Base-by-base conservation (phyloP, 2,797 vertebrate species). In the Myotis pilosus region DNA sequence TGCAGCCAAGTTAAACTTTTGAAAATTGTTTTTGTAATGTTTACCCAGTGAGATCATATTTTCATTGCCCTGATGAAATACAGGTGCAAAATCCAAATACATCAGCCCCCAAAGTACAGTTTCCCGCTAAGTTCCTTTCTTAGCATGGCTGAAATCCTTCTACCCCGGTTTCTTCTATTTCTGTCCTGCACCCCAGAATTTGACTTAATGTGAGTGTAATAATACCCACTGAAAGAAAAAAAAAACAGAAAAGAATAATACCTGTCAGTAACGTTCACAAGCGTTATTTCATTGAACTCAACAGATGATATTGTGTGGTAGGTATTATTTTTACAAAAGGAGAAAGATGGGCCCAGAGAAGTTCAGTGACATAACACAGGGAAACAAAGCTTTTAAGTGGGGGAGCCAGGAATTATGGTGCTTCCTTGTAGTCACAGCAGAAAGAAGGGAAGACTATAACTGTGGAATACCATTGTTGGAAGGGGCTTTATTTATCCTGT, bases 31-130 rank as follows among this genome's bases (percentile, higher is more conserved):
- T 97, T 97, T 97, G 95, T 96, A 98, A 97, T 98, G 97, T 98
- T 98, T 98, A 97, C 94, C 94, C 97, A 97, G 94, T 98, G 97
- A 98, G 97, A 97, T 98, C 98, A 98, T 98, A 88, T 94, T 97
- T 98, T 98, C 97, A 97, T 95, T 95, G 76, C 93, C 86, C 94
- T 97, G 97, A 98, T 98, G 98, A 98, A 98, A 97, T 98, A 98
- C 97, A 98, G 98, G 98, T 98, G 98, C 94, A 96, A 98, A 97
- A 95, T 91, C 94, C 96, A 97, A 98, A 96, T 92, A 80, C 91
- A 94, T 87, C 86, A 66, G 83, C 97, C 97, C 96, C 97, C 91
- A 41, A 92, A 97, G 97, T 86, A 16, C 88, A 62, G 94, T 96
- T 98, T 97, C 91, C 88, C 94, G 95, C 84, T 1, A 74, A 82